These are phyloP conservation scores for Melieria picta DNA, from an alignment of 2,888 invertebrate genomes.

Conservation along the genomic window DNA sequence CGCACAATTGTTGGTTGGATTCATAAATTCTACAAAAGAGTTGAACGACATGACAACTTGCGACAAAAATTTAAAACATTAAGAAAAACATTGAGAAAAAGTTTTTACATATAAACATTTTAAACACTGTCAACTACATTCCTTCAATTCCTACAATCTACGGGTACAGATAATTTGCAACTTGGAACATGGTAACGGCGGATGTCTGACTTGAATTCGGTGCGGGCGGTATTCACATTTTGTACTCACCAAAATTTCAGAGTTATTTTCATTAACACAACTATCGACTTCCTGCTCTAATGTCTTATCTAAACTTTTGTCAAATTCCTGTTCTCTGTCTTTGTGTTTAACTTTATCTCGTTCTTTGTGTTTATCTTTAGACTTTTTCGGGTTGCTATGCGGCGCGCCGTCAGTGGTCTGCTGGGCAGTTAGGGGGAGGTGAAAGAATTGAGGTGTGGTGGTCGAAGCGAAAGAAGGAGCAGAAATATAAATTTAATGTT, in stretches of 20 bases:
- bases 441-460: conserved; percentile 2
- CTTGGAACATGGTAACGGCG: not conserved
- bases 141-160: too few relatives aligned
- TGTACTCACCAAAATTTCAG: conserved; percentile 63
- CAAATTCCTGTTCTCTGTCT: conserved; percentile 48
- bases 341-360: conserved; percentile 51
- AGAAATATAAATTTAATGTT: not conserved
- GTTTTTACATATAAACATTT: too few relatives aligned
- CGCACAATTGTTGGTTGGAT: too few relatives aligned
- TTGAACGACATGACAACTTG: too few relatives aligned
- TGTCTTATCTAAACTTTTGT: conserved; percentile 36
- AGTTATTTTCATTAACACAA: conserved; percentile 60
- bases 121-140: too few relatives aligned
- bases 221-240: not conserved
- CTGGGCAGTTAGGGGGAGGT: conserved; percentile 31
- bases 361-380: conserved; percentile 56
- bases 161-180: too few relatives aligned
- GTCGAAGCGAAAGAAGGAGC: not conserved
- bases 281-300: conserved; percentile 58
- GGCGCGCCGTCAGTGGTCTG: conserved; percentile 36
- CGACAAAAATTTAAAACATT: too few relatives aligned
- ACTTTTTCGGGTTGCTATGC: conserved; percentile 40
- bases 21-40: too few relatives aligned
- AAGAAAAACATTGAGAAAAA: too few relatives aligned
- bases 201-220: not conserved